Percentiles rank a stretch among this genome's conserved stretches.
Evolutionary conservation across 2,113 vertebrate species (phyloP).

Genomic region (Corythoichthys haematopterus): DNA sequence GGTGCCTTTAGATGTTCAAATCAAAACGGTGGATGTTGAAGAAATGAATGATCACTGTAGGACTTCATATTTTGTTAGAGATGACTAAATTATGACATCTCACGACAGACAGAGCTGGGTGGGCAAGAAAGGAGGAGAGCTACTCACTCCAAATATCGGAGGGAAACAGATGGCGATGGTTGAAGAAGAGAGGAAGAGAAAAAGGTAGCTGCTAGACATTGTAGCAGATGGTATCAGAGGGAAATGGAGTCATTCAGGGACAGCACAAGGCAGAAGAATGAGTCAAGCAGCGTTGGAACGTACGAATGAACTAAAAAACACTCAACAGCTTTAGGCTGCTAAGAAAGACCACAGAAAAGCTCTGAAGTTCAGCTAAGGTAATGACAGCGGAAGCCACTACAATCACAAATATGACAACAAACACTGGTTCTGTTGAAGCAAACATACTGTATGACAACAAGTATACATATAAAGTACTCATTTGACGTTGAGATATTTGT

Average conservation of each 20-base stretch:
- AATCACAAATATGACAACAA: constrained; percentile 2
- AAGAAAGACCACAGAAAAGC: constrained; percentile 37
- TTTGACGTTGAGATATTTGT: not conserved
- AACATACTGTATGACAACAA: no score
- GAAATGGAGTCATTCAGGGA: constrained; percentile 46
- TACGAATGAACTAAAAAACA: constrained; percentile 40
- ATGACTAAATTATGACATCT: constrained; percentile 3
- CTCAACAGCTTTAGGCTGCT: constrained; percentile 43
- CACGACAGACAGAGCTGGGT: not conserved
- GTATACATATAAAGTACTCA: not conserved
- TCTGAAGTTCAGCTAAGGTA: constrained; percentile 50
- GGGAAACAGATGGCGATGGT: constrained; percentile 40
- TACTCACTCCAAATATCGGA: not conserved
- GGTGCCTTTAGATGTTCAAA: not conserved
- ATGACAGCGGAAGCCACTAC: constrained; percentile 26
- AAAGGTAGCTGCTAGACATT: constrained; percentile 15
- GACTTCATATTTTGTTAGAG: not conserved
- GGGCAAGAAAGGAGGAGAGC: constrained; percentile 3
- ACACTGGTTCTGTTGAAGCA: not conserved
- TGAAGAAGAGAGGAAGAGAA: constrained; percentile 28
- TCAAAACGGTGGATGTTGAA: no score
- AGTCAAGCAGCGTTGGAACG: constrained; percentile 27
- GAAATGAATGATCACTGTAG: not conserved
- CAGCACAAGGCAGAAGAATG: constrained; percentile 13
- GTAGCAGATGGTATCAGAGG: constrained; percentile 42